Percentiles rank a stretch among this genome's conserved stretches.
phyloP scores from a whole-genome alignment of 2,797 vertebrate species.

The Lacerta viridis region DNA sequence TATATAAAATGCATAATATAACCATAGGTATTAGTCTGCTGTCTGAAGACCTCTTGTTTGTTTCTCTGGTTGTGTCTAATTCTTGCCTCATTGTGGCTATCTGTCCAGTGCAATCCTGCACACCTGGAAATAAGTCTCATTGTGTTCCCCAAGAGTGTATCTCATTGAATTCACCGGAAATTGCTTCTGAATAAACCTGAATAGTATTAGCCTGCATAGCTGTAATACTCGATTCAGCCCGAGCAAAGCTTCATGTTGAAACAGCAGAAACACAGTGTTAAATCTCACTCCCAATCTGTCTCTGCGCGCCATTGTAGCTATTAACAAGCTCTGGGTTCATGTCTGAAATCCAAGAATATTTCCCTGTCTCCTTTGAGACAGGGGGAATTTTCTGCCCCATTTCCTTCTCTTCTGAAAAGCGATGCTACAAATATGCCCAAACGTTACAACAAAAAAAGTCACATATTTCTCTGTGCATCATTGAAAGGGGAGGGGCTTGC shows the following conservation, averaged over 20 bases:
- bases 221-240: background rate
- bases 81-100: background rate
- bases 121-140: background rate
- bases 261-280: background rate
- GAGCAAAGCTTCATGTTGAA: background rate
- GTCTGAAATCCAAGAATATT: constrained; percentile 18
- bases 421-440: background rate
- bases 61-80: background rate
- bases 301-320: background rate
- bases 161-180: background rate
- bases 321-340: background rate
- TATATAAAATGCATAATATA: background rate
- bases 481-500: no score
- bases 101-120: background rate
- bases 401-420: constrained; percentile 40
- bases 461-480: background rate
- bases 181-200: background rate
- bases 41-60: background rate
- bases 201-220: background rate
- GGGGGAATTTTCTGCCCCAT: constrained; percentile 30
- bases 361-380: constrained; percentile 7
- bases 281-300: background rate
- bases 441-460: background rate
- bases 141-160: background rate
- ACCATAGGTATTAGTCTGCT: background rate